phyloP scores from a whole-genome alignment of 2,113 vertebrate genomes.

The Grus americana region DNA sequence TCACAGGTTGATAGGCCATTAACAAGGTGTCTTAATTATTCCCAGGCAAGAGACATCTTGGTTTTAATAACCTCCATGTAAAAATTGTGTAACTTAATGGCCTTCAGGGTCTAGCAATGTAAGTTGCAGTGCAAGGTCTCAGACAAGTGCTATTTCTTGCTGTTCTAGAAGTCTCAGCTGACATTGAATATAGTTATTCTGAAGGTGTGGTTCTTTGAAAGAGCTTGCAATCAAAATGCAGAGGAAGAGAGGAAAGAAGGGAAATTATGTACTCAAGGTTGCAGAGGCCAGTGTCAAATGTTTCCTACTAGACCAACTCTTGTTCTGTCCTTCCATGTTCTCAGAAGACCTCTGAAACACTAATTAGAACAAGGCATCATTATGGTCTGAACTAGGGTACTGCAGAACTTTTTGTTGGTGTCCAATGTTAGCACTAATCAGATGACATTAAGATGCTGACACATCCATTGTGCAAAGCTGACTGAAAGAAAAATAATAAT shows the following conservation, averaged over 20 bases:
- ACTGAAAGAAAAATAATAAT: neutral
- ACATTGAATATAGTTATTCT: neutral
- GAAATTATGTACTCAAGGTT: rapidly evolving
- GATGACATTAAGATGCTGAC: neutral
- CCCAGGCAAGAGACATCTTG: neutral
- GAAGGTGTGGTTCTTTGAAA: neutral
- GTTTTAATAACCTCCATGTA: neutral
- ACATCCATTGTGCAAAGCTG: neutral
- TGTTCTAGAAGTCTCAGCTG: neutral
- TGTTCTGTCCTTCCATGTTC: neutral
- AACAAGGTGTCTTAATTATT: neutral
- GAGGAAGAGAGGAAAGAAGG: neutral
- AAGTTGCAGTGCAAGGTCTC: neutral
- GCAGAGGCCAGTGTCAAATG: neutral
- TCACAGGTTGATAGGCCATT: neutral
- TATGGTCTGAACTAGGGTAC: neutral
- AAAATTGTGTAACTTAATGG: neutral
- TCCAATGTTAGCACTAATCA: neutral
- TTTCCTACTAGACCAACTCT: neutral
- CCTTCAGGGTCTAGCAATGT: neutral
- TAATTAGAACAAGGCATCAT: neutral
- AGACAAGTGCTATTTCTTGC: neutral
- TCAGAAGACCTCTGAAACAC: neutral
- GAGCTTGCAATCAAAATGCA: neutral
- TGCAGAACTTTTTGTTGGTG: neutral